Percentiles rank a stretch among this genome's conserved stretches.
phyloP scores from a whole-genome alignment of 1,140 invertebrate genomes.

The Lepidurus couesii region DNA sequence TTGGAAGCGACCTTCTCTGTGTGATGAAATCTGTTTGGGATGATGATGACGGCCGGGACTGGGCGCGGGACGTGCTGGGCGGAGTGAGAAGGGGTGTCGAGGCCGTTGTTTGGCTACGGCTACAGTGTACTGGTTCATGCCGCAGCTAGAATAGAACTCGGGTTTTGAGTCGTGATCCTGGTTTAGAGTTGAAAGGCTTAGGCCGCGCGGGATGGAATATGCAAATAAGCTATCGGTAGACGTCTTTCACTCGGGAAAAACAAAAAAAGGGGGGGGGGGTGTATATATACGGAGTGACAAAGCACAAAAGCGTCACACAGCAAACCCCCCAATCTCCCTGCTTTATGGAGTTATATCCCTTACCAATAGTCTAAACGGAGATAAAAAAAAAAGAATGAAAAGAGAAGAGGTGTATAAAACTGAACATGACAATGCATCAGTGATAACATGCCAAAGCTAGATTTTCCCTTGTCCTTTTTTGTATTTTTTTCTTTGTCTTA shows the following conservation, averaged over 20 bases:
- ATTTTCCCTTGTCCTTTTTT: too few relatives aligned
- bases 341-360: background rate
- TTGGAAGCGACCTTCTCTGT: slow-evolving; percentile 13
- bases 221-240: slow-evolving; percentile 12
- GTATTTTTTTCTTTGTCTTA: too few relatives aligned
- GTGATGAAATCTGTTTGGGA: slow-evolving; percentile 10
- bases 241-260: background rate
- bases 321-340: background rate
- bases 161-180: slow-evolving; percentile 1
- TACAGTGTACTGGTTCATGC: background rate
- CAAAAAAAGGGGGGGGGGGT: background rate
- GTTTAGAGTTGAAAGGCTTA: slow-evolving; percentile 19
- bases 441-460: too few relatives aligned
- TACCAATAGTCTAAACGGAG: too few relatives aligned
- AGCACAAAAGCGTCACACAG: slow-evolving; percentile 11
- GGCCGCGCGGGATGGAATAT: slow-evolving; percentile 20
- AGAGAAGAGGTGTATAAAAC: too few relatives aligned
- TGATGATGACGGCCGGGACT: background rate
- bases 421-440: too few relatives aligned
- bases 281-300: slow-evolving; percentile 5
- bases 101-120: background rate
- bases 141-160: slow-evolving; percentile 4
- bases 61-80: background rate
- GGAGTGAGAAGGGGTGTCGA: background rate
- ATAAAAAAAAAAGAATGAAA: too few relatives aligned